A percentile compares a stretch with the other conserved stretches of the same genome.
Evolutionary conservation across 2,888 invertebrate genomes (phyloP).

Genomic region (Apodemia duryi): DNA sequence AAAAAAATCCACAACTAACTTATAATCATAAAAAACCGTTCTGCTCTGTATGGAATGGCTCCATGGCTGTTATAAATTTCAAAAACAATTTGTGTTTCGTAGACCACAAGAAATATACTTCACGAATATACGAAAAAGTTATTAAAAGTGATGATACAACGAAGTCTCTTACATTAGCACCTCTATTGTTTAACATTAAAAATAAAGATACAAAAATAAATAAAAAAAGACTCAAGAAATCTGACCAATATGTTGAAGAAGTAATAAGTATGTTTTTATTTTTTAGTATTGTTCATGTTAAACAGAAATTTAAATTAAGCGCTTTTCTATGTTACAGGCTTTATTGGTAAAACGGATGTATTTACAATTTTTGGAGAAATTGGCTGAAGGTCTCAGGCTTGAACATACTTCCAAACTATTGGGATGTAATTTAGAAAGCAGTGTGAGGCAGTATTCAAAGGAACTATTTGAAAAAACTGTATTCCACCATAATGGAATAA

Average conservation of each 20-base stretch:
- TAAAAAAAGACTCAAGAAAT: constrained; percentile 43
- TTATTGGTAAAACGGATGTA: constrained; percentile 42
- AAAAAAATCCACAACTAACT: no score
- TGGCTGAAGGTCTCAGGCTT: constrained; percentile 37
- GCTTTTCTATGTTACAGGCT: constrained; percentile 38
- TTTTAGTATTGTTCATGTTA: not conserved
- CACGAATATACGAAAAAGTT: constrained; percentile 46
- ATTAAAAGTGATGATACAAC: constrained; percentile 28
- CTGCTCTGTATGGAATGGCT: constrained; percentile 31
- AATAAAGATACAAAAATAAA: constrained; percentile 25
- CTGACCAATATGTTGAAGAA: constrained; percentile 41
- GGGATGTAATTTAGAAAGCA: constrained; percentile 50
- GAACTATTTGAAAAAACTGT: constrained; percentile 49
- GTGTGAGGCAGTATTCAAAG: constrained; percentile 47
- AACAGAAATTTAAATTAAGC: not conserved
- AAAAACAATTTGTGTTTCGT: constrained; percentile 35
- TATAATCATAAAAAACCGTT: not conserved
- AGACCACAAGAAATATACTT: constrained; percentile 49
- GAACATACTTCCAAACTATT: constrained; percentile 32
- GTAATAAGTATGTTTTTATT: constrained; percentile 35
- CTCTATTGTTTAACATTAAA: constrained; percentile 51
- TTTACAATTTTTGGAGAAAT: constrained; percentile 34
- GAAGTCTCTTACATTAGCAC: constrained; percentile 38
- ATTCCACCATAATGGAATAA: constrained; percentile 45
- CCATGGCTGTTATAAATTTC: constrained; percentile 38